Conservation (phyloP, 2,797 vertebrate genomes). For the Alfaro cultratus region DNA sequence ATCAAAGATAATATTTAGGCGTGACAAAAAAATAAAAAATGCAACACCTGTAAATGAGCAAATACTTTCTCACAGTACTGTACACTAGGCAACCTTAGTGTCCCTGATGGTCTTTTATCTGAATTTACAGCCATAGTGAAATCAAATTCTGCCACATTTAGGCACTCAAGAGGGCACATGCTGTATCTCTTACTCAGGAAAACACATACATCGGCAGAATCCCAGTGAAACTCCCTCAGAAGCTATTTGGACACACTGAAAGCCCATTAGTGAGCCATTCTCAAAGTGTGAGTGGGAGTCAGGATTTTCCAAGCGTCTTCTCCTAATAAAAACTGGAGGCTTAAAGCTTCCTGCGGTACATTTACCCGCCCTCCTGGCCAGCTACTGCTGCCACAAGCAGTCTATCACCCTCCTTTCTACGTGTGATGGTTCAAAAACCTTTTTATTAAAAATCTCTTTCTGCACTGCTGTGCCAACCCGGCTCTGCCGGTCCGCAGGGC, state of each 20-base stretch:
- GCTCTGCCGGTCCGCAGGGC: constrained; percentile 17
- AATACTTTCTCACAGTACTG: neutral
- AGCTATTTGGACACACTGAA: constrained; percentile 46
- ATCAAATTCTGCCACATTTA: constrained; percentile 17
- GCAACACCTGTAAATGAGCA: neutral
- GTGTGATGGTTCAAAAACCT: constrained; percentile 34
- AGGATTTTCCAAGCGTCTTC: constrained; percentile 52
- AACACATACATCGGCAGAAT: constrained; percentile 41
- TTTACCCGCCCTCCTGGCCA: constrained; percentile 27
- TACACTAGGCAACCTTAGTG: neutral
- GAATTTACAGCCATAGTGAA: constrained; percentile 28
- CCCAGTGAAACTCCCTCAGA: constrained; percentile 50
- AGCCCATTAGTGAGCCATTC: constrained; percentile 66
- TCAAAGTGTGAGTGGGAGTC: constrained; percentile 68
- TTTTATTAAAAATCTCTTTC: constrained; percentile 16
- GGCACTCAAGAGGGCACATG: constrained; percentile 18
- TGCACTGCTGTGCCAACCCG: constrained; percentile 18
- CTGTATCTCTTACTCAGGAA: constrained; percentile 23
- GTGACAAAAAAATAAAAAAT: neutral
- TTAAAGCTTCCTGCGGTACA: constrained; percentile 29
- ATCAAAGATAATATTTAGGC: neutral
- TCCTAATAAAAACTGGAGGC: constrained; percentile 44
- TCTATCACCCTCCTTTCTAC: constrained; percentile 16
- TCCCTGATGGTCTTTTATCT: constrained; percentile 9
- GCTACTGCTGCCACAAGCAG: constrained; percentile 20